phyloP scores from a whole-genome alignment of 1,140 invertebrate species.

The Drosophila nannoptera region DNA sequence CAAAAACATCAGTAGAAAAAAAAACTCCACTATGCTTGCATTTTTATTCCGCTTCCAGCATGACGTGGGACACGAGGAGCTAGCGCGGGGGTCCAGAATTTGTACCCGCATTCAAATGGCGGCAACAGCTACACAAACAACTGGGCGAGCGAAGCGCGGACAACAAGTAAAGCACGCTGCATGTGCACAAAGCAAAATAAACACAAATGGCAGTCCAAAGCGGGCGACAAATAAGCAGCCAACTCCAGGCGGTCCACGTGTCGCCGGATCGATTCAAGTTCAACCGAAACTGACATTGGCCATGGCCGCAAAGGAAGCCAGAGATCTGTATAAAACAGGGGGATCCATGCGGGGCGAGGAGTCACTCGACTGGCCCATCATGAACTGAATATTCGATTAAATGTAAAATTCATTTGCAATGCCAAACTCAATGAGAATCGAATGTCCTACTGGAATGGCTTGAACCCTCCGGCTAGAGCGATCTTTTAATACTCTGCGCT shows the following conservation, averaged over 20 bases:
- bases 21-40: slow-evolving; percentile 5
- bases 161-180: slow-evolving; percentile 8
- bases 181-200: slow-evolving; percentile 14
- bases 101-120: slow-evolving; percentile 36
- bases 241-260: slow-evolving; percentile 23
- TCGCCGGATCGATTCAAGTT: slow-evolving; percentile 38
- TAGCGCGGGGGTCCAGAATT: slow-evolving; percentile 8
- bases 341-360: no score
- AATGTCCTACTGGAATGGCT: no score
- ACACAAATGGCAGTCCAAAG: slow-evolving; percentile 24
- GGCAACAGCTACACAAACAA: slow-evolving; percentile 24
- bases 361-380: no score
- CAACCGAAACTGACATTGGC: slow-evolving; percentile 25
- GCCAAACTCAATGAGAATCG: no score
- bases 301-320: background rate
- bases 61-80: background rate
- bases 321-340: no score
- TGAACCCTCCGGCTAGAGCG: no score
- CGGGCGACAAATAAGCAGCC: slow-evolving; percentile 1
- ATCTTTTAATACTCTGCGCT: no score
- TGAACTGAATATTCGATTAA: no score
- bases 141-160: slow-evolving; percentile 10
- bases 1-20: background rate
- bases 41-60: slow-evolving; percentile 15
- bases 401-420: no score